Base-by-base conservation (phyloP, 2,797 vertebrate species). In the Anguilla pacifica region DNA sequence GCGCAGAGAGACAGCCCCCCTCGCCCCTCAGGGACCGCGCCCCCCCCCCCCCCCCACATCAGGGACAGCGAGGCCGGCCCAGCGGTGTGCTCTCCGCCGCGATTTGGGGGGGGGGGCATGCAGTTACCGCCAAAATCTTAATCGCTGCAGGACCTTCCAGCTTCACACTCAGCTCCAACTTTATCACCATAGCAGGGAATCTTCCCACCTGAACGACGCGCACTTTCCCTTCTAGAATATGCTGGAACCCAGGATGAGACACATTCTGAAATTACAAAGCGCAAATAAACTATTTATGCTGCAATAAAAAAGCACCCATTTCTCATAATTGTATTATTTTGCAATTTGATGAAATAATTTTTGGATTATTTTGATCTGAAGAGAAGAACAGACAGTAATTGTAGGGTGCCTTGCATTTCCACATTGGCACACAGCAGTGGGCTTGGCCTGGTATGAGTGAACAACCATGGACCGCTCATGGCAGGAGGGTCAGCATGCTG, bases 1-100 rank as follows among this genome's bases (percentile, higher is more conserved):
- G 91, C 39, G 91, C 92, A 88, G 84, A 83, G 91, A 90, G 91
- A 90, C 1, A 64, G 87, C 91, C 89, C 93, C 92, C 83, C 87
- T 85, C 88, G 85, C 55, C 55, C n/a, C 83, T 88, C 88, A 86
- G 86, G 91, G 70, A 88, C 74, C 67, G 64, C 88, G 89, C 88
- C 64, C 87, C 64, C 67, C 88, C 88, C 13, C 31, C 84, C 19
- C 84, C 3, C 2, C 59, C 89, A 89, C 88, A 88, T 84, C 88
- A 28, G 49, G 67, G 81, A 84, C 82, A 67, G 86, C 84, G 82
- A 61, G 15, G n/a, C 51, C 1, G 77, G 43, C 77, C 72, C 13
- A 77, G 35, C 72, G 13, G 28, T 22, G 43, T 49, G 19, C 43
- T 81, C 22, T 1, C 17, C 19, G 77, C 17, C 77, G 5, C 19